Evolutionary conservation across 2,888 invertebrate species (phyloP).

Genomic region (Ariolimax columbianus): DNA sequence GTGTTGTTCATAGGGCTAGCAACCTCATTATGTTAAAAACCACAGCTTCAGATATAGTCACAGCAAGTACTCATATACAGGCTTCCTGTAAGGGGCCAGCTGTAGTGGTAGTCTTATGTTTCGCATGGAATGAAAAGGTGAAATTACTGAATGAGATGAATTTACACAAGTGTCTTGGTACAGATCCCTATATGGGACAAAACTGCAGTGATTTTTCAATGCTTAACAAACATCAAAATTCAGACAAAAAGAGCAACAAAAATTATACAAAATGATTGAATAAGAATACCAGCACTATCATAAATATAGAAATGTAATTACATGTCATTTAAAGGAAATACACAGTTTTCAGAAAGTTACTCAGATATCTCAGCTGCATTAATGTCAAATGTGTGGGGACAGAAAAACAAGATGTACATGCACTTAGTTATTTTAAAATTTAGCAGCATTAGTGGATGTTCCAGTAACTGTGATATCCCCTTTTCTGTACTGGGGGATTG

Average conservation of each 20-base stretch:
- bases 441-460: slow-evolving; percentile 50
- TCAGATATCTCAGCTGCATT: neutral
- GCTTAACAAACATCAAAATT: neutral
- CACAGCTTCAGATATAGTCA: too few relatives aligned
- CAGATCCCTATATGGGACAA: too few relatives aligned
- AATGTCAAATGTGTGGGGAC: neutral
- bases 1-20: too few relatives aligned
- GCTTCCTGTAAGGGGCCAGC: too few relatives aligned
- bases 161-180: too few relatives aligned
- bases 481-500: slow-evolving; percentile 72
- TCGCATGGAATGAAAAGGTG: too few relatives aligned
- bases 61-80: too few relatives aligned
- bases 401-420: neutral
- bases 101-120: too few relatives aligned
- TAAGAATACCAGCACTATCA: neutral
- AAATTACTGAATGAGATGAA: too few relatives aligned
- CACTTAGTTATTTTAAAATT: slow-evolving; percentile 15
- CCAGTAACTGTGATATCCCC: slow-evolving; percentile 74
- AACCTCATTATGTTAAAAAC: too few relatives aligned
- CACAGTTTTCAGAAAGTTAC: neutral
- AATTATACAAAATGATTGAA: neutral
- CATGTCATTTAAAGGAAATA: slow-evolving; percentile 4
- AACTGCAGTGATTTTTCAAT: neutral
- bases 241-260: neutral
- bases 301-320: neutral